A percentile compares a stretch with the other conserved stretches of the same genome.
These are phyloP conservation scores for Syngnathus rostellatus DNA, from an alignment of 2,797 vertebrate species.

Conservation along the genomic window DNA sequence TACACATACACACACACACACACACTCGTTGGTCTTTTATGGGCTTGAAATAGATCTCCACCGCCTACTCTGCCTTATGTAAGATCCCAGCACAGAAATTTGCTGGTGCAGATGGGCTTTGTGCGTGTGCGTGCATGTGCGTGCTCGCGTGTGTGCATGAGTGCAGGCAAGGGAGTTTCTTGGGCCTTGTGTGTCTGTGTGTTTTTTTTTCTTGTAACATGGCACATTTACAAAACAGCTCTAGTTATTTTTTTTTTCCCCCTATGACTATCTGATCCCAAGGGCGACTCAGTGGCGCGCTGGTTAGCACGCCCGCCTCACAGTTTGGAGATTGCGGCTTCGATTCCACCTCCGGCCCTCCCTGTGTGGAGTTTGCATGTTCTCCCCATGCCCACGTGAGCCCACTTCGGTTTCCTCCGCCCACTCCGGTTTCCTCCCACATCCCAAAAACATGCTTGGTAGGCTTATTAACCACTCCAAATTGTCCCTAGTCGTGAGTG, in stretches of 20 bases:
- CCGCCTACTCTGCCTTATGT: conserved; percentile 64
- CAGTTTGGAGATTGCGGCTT: too few species aligned
- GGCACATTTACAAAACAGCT: conserved; percentile 5
- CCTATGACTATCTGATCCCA: background rate
- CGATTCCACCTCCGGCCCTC: too few species aligned
- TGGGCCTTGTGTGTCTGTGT: conserved; percentile 21
- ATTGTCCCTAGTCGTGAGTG: too few species aligned
- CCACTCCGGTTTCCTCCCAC: too few species aligned
- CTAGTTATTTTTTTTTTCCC: background rate
- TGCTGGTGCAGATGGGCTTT: conserved; percentile 49
- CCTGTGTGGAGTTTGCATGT: too few species aligned
- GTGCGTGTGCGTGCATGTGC: conserved; percentile 9
- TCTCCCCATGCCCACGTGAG: too few species aligned
- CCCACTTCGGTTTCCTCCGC: too few species aligned
- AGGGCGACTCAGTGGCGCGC: too few species aligned
- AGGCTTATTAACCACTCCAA: too few species aligned
- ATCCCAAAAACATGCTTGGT: too few species aligned
- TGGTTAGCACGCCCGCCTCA: too few species aligned
- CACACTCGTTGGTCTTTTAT: conserved; percentile 40
- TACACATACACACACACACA: conserved; percentile 24
- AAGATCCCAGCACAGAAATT: conserved; percentile 77
- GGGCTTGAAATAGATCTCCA: conserved; percentile 59
- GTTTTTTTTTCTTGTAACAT: conserved; percentile 8
- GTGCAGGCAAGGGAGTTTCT: conserved; percentile 51
- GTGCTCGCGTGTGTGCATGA: conserved; percentile 43